Base-by-base conservation (phyloP, 2,888 invertebrate species). In the Drosophila mimetica region DNA sequence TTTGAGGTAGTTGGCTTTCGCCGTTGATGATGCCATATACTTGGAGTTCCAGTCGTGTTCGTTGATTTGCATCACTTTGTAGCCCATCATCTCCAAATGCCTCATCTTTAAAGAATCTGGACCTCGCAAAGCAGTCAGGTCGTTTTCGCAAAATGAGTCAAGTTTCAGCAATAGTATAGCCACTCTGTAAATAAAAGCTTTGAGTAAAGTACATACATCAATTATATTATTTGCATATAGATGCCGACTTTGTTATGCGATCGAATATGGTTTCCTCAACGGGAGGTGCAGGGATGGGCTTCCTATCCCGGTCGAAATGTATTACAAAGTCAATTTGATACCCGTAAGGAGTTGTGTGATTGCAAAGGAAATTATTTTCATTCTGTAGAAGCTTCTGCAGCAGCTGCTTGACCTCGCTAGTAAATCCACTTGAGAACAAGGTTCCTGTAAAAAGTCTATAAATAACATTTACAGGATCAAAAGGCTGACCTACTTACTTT, bases 1-100 rank as follows among this genome's bases (percentile, higher is more conserved):
- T 71, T 89, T 91, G 32, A 93, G 79, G 85, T 92, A 93, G 46
- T 92, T 92, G 18, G 91, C 80, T 87, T 93, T 93, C 25, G 93
- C 93, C 7, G 89, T 87, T 37, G 91, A 90, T 61, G 92, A 91
- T 48, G 91, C 90, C 91, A 93, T 92, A 73, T 93, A 92, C 89
- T 94, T 92, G 36, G 92, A 92, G 72, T 93, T 92, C 94, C 94
- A 94, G 59, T 93, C 91, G 20, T 89, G 90, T 41, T 92, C 91
- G 73, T 93, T 93, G 8, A 94, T 90, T 60, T 92, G 89, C 47
- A 93, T 87, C 5, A 94, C 94, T 79, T 92, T 92, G 79, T 94
- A 95, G 5, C 94, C 94, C 80, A 94, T 90, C 76, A 94, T 93
- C 90, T 94, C 94, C 54, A 95, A 90, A 89, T 95, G 94, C 52